These are phyloP conservation scores for Oplegnathus fasciatus DNA, from an alignment of 2,113 vertebrate genomes.

Conservation along the genomic window DNA sequence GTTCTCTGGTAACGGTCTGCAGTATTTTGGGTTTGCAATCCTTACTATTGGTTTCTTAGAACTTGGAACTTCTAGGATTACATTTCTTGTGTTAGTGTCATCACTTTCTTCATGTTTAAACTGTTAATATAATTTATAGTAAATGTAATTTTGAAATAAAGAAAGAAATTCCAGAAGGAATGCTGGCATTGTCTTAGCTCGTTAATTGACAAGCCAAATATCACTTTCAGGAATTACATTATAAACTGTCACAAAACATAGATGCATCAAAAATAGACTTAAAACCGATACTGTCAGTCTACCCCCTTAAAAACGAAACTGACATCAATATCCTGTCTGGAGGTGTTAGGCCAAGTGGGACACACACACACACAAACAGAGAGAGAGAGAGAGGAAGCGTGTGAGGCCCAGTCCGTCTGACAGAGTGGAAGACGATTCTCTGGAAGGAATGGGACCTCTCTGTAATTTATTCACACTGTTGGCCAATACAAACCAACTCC, in stretches of 20 bases:
- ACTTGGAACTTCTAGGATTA: not conserved
- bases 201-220: not conserved
- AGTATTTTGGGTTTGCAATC: not conserved
- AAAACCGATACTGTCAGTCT: slow-evolving; percentile 7
- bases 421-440: slow-evolving; percentile 58
- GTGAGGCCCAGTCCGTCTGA: slow-evolving; percentile 67
- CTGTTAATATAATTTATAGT: not conserved
- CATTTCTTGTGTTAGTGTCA: not conserved
- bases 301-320: slow-evolving; percentile 39
- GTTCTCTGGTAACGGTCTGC: too few relatives aligned
- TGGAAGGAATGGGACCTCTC: slow-evolving; percentile 30
- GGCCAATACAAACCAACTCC: slow-evolving; percentile 47
- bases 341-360: slow-evolving; percentile 58
- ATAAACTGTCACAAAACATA: slow-evolving; percentile 1
- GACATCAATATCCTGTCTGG: slow-evolving; percentile 64
- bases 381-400: slow-evolving; percentile 45
- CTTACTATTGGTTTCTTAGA: not conserved
- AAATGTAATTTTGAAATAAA: not conserved
- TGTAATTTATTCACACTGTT: slow-evolving; percentile 59
- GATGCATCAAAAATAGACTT: not conserved
- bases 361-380: slow-evolving; percentile 33
- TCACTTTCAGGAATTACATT: not conserved
- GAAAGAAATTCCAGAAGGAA: not conserved
- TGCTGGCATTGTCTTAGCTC: not conserved
- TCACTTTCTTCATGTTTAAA: not conserved